phyloP scores from a whole-genome alignment of 2,113 vertebrate species.

The Antigone vipio region DNA sequence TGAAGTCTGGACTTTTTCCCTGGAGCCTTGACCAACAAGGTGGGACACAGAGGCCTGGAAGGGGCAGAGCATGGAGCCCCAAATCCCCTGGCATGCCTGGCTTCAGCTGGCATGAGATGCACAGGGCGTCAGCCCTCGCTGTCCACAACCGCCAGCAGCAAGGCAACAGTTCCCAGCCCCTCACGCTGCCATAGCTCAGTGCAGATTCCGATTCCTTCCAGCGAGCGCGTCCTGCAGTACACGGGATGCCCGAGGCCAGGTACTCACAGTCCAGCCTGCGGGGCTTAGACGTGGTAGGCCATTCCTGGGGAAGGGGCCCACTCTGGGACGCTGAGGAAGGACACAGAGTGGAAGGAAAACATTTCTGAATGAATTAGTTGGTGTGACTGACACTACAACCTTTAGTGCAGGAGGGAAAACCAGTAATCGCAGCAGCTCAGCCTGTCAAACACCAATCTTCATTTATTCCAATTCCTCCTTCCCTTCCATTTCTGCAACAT shows the following conservation, averaged over 20 bases:
- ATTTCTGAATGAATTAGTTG: background rate
- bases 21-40: background rate
- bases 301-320: background rate
- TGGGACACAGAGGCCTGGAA: background rate
- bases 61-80: background rate
- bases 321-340: background rate
- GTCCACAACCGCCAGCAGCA: background rate
- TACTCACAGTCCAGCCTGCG: background rate
- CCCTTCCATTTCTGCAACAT: background rate
- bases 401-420: background rate
- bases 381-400: background rate
- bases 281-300: accelerated
- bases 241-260: background rate
- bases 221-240: background rate
- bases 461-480: background rate
- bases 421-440: background rate
- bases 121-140: background rate
- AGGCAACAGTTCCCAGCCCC: background rate
- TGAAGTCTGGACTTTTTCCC: background rate
- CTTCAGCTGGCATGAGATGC: background rate
- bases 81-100: accelerated
- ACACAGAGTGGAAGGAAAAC: background rate
- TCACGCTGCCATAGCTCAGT: accelerated
- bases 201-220: background rate
- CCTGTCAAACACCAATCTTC: background rate